Evolutionary conservation across 2,888 invertebrate genomes (phyloP), one percentile per base, ranked within the genome.

Genomic region (Steinernema hermaphroditum): DNA sequence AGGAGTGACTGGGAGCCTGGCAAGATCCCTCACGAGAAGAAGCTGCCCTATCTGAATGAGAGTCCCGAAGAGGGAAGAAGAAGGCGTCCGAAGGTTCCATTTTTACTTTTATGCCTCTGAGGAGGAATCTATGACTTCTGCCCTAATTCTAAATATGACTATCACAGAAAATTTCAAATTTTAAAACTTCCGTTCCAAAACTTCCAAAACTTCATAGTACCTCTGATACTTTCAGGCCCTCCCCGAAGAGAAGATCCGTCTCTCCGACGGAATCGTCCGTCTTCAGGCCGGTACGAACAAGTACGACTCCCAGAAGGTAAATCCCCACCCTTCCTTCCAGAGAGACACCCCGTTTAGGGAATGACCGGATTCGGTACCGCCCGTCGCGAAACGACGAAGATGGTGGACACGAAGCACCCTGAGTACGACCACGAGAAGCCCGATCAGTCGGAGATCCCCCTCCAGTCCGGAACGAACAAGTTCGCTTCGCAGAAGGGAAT

Each of bases 171-270:
- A 12, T 12, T 12, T 37, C 37, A 4, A 37, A 37, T 37, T 12
- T 37, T 37, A 4, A 8, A 4, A 8, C 37, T 37, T 4, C 12
- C 37, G 37, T 37, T 37, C 6, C 37, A 37, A 12, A 12, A 37
- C 6, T n/a, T n/a, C n/a, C 37, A 37, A 37, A 37, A 37, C 37
- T 12, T 12, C 46, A 46, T 16, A 46, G 16, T 9, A 4, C 27
- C 19, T 54, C 37, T 37, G 37, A 22, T 27, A 0, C 12, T 74
- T 86, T 71, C 76, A 85, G 84, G 82, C 83, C 37, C 77, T 86
- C 46, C 85, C 86, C 46, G 86, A 87, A 70, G 86, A 86, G 77
- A 86, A 87, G 80, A 86, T 86, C 75, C 83, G 85, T 69, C 78
- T 84, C 57, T 82, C 82, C 27, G 87, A 86, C 37, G 85, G 85